Evolutionary conservation across 2,797 vertebrate genomes (phyloP), one percentile per base, ranked within the genome.

Genomic region (Allobates femoralis): DNA sequence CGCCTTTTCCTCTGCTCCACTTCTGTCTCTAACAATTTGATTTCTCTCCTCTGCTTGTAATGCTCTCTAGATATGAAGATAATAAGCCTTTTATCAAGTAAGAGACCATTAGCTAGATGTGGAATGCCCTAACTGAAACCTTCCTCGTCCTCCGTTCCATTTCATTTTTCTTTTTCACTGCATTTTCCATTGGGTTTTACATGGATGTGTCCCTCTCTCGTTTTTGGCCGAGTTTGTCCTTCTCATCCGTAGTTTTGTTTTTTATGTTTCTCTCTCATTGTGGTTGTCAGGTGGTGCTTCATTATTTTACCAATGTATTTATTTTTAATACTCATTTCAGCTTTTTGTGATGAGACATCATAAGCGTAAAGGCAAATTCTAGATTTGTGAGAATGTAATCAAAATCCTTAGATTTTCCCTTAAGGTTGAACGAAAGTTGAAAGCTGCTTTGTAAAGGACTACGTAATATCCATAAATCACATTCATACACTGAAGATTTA

Each of bases 61-160:
- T 95, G 96, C 97, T 97, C 95, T 97, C 97, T 99, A 99, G 98
- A 97, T 99, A 99, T 99, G 98, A 99, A 98, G 98, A 99, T 99
- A 99, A 99, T 99, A 99, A 99, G 96, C 97, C 94, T 95, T 99
- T 99, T 97, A 98, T 99, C 98, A 99, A 99, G 98, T 99, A 99
- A 99, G 98, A 96, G 95, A 83, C 81, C 95, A 95, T 94, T 95
- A 97, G 96, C 95, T 95, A 97, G 96, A 97, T 96, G 92, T 96
- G 95, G 93, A 93, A 94, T 95, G 94, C 94, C 95, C 93, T 93
- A 92, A 93, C 91, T 89, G 92, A 92, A 94, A 93, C 91, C 90
- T 90, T 90, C 90, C 90, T 91, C 90, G 92, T 93, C 93, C 92
- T 91, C 93, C 94, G 95, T 95, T 94, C 92, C 90, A 90, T 93